Base-by-base conservation (phyloP, 1,140 invertebrate species). In the Rhopalosiphum padi region DNA sequence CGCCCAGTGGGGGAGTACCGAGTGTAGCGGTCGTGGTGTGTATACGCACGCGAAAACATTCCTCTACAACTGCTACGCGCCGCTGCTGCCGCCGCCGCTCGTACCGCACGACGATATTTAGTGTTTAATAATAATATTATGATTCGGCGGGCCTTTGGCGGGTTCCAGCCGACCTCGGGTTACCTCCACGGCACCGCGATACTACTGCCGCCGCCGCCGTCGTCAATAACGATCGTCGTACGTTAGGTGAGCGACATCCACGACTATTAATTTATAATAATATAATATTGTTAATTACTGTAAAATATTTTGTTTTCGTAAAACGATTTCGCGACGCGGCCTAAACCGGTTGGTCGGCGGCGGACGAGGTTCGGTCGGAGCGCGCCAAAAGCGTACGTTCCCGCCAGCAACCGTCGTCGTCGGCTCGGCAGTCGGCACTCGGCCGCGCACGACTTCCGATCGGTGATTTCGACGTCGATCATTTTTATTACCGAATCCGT, bases 31-130 rank as follows among this genome's bases (percentile, higher is more conserved):
- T 2, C 41, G 86, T 30, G 86, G 43, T 37, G 46, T 51, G 37
- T 41, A 25, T n/a, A 18, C n/a, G 25, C 86, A 35, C 87, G 87
- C 87, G 87, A 53, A 53, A 53, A 87, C 86, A 87, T 87, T 87
- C 86, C 86, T 87, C 30, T 23, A n/a, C 85, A 43, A 37, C 37
- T 83, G 60, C 60, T 77, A 77, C 82, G 35, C 82, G 35, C 82
- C 77, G 77, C 35, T 22, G 77, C 30, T 22, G 77, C 35, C 35
- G n/a, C 77, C 25, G 60, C 60, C 21, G 35, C 37, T 23, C 82
- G 82, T 83, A 23, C 8, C 82, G 83, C 77, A 23, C 77, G 35
- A 23, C 77, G n/a, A 83, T 83, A 82, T 25, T 60, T 22, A 23
- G 21, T 83, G 37, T 83, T 83, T 55, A 37, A 83, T 35, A 37